These are phyloP conservation scores for Microcebus murinus DNA, from an alignment of 2,113 vertebrate species.

Conservation along the genomic window DNA sequence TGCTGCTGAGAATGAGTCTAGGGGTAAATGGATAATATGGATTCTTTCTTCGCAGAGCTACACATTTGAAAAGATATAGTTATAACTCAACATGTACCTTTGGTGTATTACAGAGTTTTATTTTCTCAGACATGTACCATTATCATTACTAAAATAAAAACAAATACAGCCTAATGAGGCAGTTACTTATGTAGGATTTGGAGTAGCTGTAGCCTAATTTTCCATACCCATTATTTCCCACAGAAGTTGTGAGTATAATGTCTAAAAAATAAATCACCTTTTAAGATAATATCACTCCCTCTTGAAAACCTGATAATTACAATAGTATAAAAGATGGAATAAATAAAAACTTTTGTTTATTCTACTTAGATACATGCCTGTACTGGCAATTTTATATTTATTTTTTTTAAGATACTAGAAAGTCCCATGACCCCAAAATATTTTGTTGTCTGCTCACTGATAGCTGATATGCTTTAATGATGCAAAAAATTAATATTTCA, in stretches of 20 bases:
- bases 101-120: neutral
- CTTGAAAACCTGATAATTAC: slow-evolving; percentile 19
- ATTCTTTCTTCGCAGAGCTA: neutral
- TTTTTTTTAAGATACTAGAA: neutral
- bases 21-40: neutral
- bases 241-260: neutral
- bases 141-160: neutral
- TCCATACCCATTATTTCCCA: neutral
- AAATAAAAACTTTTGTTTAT: slow-evolving; percentile 56
- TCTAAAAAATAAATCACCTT: neutral
- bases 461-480: neutral
- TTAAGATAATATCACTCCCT: neutral
- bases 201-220: neutral
- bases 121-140: neutral
- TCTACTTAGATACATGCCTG: neutral
- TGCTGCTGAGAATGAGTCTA: neutral
- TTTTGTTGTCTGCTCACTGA: neutral
- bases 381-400: neutral
- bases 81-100: neutral
- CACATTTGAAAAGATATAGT: neutral
- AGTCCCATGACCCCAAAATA: neutral
- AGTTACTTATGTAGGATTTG: neutral
- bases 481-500: neutral
- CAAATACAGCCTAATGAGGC: neutral
- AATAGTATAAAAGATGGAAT: slow-evolving; percentile 66